Evolutionary conservation across 2,113 vertebrate species (phyloP).

Genomic region (Corydoras sp.): DNA sequence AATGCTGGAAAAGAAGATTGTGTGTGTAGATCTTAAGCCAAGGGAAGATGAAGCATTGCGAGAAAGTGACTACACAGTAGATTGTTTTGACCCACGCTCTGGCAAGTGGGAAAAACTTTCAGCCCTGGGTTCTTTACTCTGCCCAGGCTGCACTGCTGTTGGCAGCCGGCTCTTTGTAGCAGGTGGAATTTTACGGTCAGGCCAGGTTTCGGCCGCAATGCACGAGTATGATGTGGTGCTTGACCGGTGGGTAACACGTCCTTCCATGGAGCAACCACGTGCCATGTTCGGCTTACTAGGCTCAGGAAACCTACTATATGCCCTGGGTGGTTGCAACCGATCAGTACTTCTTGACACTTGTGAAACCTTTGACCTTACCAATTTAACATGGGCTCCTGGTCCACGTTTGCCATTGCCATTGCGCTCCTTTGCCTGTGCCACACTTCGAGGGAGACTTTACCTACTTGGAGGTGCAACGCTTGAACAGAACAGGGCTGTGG

Average conservation of each 20-base stretch:
- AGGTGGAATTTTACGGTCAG: conserved; percentile 66
- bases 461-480: conserved; percentile 72
- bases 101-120: conserved; percentile 75
- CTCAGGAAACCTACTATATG: conserved; percentile 65
- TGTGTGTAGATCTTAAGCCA: conserved; percentile 71
- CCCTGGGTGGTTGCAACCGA: conserved; percentile 71
- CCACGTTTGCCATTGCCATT: conserved; percentile 52
- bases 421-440: conserved; percentile 64
- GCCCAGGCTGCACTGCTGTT: conserved; percentile 68
- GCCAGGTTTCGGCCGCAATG: conserved; percentile 65
- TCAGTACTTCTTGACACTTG: conserved; percentile 62
- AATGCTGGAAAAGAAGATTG: conserved; percentile 79
- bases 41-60: conserved; percentile 62
- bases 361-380: conserved; percentile 58
- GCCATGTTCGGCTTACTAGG: conserved; percentile 71
- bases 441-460: conserved; percentile 67
- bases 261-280: conserved; percentile 63
- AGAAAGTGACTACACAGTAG: conserved; percentile 63
- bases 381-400: conserved; percentile 46
- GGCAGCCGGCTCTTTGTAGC: conserved; percentile 70
- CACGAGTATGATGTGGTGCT: conserved; percentile 71
- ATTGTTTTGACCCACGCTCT: conserved; percentile 72
- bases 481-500: conserved; percentile 68
- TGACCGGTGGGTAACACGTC: conserved; percentile 67
- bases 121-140: conserved; percentile 66